Percentiles rank a stretch among this genome's conserved stretches.
Conservation (phyloP, 2,113 vertebrate genomes). For the Menura novaehollandiae region DNA sequence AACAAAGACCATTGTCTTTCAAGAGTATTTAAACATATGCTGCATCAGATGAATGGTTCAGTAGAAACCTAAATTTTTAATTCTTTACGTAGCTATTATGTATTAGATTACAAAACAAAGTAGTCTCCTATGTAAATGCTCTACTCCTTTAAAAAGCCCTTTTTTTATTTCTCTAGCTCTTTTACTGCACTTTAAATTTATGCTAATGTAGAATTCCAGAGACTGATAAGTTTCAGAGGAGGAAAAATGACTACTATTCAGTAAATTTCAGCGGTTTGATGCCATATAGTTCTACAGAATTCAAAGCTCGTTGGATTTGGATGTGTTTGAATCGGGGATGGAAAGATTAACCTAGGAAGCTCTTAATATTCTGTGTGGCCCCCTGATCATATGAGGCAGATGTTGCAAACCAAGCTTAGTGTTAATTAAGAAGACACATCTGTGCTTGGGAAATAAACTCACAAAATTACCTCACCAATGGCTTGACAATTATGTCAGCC, state of each 20-base stretch:
- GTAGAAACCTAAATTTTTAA: neutral
- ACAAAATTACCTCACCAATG: neutral
- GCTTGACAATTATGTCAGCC: neutral
- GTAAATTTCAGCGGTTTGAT: neutral
- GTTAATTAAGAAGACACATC: constrained; percentile 51
- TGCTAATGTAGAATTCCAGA: neutral
- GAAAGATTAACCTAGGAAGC: constrained; percentile 48
- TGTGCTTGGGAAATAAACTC: constrained; percentile 27
- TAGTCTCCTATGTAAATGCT: neutral
- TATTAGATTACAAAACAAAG: neutral
- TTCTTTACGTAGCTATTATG: neutral
- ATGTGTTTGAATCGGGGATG: constrained; percentile 13
- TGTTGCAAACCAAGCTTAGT: constrained; percentile 45
- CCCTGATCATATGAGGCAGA: constrained; percentile 19
- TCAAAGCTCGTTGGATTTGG: neutral
- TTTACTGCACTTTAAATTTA: constrained; percentile 18
- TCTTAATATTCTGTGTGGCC: constrained; percentile 47
- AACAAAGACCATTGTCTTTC: neutral
- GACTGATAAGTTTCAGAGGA: constrained; percentile 8
- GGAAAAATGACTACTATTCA: neutral
- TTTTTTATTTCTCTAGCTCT: neutral
- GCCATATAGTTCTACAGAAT: neutral
- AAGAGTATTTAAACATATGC: neutral
- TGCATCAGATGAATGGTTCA: neutral
- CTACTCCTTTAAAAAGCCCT: neutral